Base-by-base conservation (phyloP, 2,888 invertebrate genomes). In the Macrophya annulata region DNA sequence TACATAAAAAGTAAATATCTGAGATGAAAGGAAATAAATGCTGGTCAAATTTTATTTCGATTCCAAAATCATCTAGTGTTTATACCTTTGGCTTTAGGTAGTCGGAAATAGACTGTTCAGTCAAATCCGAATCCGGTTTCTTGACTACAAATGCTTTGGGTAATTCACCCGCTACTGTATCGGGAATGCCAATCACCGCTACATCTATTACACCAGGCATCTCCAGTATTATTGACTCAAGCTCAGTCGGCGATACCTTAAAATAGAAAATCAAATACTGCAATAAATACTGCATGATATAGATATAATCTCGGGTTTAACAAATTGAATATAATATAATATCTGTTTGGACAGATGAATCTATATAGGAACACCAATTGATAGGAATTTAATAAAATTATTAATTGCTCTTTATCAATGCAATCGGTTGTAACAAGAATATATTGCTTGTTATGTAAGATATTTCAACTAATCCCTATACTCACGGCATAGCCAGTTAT, bases 201-300 rank as follows among this genome's bases (percentile, higher is more conserved):
- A 96, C 97, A 91, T 98, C 98, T 0, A 95, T 95, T 15, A 98
- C 96, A 86, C 95, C 96, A 0, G 96, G 95, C 87, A 96, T 95
- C 91, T 96, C 96, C 92, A 97, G 94, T 68, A 98, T 95, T 8
- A 98, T 92, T 88, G 96, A 96, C 93, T 98, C 98, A 85, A 98
- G 93, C 94, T 98, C 98, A 2, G 98, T 97, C 37, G 98, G 98
- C 0, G 98, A 97, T 45, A 98, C 98, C 97, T 97, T 91, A 72
- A 94, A 87, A 86, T 43, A 48, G 15, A 51, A 74, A 74, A 74
- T 59, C 15, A 51, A n/a, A 48, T 6, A 51, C 21, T 25, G 45
- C 17, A 62, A 62, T 68, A 31, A 2, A 37, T 25, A 31, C n/a
- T n/a, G n/a, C n/a, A n/a, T 55, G 8, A 55, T 31, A 31, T 31